Evolutionary conservation across 1,140 invertebrate genomes (phyloP).

Genomic region (Aphaenogaster rudis): DNA sequence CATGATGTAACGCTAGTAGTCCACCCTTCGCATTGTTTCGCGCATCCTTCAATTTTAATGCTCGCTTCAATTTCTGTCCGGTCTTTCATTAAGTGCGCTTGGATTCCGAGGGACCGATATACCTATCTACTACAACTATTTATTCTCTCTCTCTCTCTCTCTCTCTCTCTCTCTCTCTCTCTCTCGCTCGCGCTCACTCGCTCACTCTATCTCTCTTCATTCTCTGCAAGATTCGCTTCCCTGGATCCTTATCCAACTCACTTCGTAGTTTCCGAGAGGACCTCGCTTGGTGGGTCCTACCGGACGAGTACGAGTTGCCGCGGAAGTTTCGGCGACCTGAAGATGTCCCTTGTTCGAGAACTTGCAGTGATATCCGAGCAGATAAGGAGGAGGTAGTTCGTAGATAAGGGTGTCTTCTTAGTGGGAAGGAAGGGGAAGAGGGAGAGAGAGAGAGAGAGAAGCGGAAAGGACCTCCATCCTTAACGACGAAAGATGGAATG

Average conservation of each 20-base stretch:
- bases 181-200: no score
- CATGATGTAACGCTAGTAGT: not conserved
- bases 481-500: not conserved
- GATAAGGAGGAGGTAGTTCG: constrained; percentile 60
- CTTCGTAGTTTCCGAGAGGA: constrained; percentile 64
- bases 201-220: not conserved
- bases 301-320: constrained; percentile 59
- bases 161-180: not conserved
- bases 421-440: constrained; percentile 19
- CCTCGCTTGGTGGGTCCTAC: constrained; percentile 24
- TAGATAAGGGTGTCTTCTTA: constrained; percentile 44
- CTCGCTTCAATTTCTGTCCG: constrained; percentile 20
- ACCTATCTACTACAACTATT: constrained; percentile 15
- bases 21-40: not conserved
- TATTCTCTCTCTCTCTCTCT: not conserved
- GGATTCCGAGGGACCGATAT: constrained; percentile 28
- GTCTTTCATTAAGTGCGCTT: constrained; percentile 48
- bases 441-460: not conserved
- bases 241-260: constrained; percentile 69
- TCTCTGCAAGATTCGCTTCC: constrained; percentile 40
- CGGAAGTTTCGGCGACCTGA: constrained; percentile 63
- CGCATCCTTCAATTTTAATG: constrained; percentile 38
- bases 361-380: constrained; percentile 66
- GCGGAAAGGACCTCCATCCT: not conserved
- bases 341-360: constrained; percentile 64